Evolutionary conservation across 92 coral and sea anemone genomes (phyloP).

Genomic region (Zoanthus gigantus): DNA sequence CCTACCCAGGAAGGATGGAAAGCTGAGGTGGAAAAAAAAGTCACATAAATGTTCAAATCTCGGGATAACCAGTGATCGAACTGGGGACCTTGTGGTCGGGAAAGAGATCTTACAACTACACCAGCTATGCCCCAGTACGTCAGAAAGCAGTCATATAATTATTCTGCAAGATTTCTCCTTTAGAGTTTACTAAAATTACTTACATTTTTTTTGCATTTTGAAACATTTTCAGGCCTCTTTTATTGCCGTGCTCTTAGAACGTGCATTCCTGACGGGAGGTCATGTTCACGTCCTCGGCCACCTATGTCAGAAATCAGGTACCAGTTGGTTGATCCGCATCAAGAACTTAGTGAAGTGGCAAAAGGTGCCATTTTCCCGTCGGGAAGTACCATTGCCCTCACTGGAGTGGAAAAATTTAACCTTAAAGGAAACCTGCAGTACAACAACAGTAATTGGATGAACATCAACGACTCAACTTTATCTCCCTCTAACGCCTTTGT

Average conservation of each 20-base stretch:
- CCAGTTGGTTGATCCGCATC: constrained; percentile 1
- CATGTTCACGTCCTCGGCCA: constrained; percentile 17
- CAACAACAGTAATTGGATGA: background rate
- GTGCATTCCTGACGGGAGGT: background rate
- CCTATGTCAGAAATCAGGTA: background rate
- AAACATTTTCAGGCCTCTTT: background rate
- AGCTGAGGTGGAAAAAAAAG: too few species aligned
- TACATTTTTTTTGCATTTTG: background rate
- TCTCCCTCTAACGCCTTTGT: background rate
- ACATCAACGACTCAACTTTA: background rate
- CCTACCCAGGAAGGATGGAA: too few species aligned
- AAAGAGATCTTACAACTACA: too few species aligned
- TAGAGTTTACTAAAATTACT: background rate
- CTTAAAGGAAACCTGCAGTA: constrained; percentile 20
- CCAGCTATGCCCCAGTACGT: too few species aligned
- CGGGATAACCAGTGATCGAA: too few species aligned
- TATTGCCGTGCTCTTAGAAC: background rate
- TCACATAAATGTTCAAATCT: too few species aligned
- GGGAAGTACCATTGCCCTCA: constrained; percentile 15
- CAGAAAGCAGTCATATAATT: too few species aligned
- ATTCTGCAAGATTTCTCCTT: too few species aligned
- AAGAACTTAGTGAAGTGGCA: constrained; percentile 3
- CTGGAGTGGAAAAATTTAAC: constrained; percentile 8
- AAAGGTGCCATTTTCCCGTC: background rate
- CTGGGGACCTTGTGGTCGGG: too few species aligned